Base-by-base conservation (phyloP, 2,113 vertebrate genomes). In the Cottus gobio region DNA sequence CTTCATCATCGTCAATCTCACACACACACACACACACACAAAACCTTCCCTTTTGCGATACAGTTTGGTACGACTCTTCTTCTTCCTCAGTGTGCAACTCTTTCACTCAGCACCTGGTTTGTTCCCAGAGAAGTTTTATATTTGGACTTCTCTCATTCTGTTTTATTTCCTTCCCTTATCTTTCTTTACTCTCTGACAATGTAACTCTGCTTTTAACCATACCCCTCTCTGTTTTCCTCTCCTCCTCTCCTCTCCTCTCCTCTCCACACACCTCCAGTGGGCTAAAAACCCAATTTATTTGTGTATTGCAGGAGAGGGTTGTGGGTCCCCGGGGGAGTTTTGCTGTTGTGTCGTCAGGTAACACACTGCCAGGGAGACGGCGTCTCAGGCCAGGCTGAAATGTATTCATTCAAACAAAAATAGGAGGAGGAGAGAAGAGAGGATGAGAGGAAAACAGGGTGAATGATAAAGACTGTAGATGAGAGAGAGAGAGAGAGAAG, bases 271-370 rank as follows among this genome's bases (percentile, higher is more conserved):
- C 39, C 58, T 76, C n/a, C 42, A 78, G 44, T 75, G 80, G 80
- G 71, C 84, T 78, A 84, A 85, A 85, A 90, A 85, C 71, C 79
- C 75, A 80, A 85, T 88, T 85, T 79, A 77, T 79, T 83, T 79
- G 36, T 68, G 75, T 30, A 56, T 56, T 13, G 26, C 50, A 69
- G 28, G 57, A 61, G 71, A 79, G 42, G 67, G 30, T 31, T 77
- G 58, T 60, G 42, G 52, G 57, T 81, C 54, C 73, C 30, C 0
- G 30, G 46, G 44, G 71, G 50, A 11, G 30, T 24, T 42, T 52
- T 22, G 58, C 75, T 74, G 60, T 70, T 67, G 48, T 60, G 84
- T 87, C 13, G 64, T 80, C 84, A 80, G 77, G 82, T 87, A 86
- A 80, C 86, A 66, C 65, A 26, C 71, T 69, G 63, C 87, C 79